phyloP scores from a whole-genome alignment of 1,140 invertebrate species.

The Drosophila aff. region DNA sequence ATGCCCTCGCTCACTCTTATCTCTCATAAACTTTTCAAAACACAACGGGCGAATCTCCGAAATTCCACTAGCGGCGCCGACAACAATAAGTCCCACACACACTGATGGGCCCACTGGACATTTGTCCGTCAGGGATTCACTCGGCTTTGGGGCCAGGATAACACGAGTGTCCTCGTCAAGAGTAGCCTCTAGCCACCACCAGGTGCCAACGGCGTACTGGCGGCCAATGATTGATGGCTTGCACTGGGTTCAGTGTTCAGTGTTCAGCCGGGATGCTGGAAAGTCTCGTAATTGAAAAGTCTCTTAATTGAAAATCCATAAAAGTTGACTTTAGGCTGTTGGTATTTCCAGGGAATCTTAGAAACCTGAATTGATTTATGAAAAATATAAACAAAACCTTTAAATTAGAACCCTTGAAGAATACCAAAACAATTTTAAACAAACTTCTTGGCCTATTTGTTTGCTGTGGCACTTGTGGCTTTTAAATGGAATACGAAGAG shows the following conservation, averaged over 20 bases:
- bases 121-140: constrained; percentile 33
- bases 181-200: constrained; percentile 11
- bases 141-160: constrained; percentile 14
- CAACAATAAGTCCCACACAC: constrained; percentile 45
- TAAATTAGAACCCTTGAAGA: background rate
- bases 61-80: constrained; percentile 36
- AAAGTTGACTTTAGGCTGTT: constrained; percentile 12
- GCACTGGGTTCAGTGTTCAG: background rate
- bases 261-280: background rate
- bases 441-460: background rate
- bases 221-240: constrained; percentile 8
- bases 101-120: constrained; percentile 29
- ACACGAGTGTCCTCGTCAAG: constrained; percentile 18
- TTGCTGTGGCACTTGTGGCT: background rate
- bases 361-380: background rate
- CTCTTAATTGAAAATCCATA: constrained; percentile 23
- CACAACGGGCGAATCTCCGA: constrained; percentile 30
- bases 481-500: background rate
- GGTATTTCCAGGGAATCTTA: no score
- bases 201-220: constrained; percentile 34
- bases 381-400: background rate
- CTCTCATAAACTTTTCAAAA: constrained; percentile 37
- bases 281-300: constrained; percentile 2
- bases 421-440: background rate
- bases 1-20: constrained; percentile 8